Evolutionary conservation across 1,140 invertebrate genomes (phyloP).

Genomic region (Polypedilum vanderplanki): DNA sequence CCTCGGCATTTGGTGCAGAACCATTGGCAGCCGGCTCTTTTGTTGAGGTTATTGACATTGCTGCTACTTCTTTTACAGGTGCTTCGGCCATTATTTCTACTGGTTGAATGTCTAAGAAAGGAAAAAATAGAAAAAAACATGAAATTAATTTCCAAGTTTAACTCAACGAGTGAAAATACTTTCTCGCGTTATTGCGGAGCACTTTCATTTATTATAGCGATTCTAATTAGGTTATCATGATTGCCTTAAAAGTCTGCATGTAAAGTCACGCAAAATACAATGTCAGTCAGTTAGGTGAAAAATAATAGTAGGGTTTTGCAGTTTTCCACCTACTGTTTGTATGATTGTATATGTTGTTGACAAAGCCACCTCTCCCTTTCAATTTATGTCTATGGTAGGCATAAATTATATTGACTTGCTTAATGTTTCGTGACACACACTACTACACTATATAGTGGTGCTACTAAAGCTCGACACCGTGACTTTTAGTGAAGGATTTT

Average conservation of each 20-base stretch:
- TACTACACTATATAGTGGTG: not conserved
- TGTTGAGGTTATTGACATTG: not conserved
- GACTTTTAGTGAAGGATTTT: not conserved
- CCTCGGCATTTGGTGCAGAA: not conserved
- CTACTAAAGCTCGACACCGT: not conserved
- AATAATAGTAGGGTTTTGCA: not conserved
- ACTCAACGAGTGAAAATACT: not conserved
- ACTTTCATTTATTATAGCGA: not conserved
- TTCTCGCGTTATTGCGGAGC: not conserved
- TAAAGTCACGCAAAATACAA: not conserved
- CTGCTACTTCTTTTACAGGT: constrained; percentile 15
- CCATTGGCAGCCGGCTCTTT: constrained; percentile 10
- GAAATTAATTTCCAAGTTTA: not conserved
- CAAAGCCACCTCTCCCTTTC: not conserved
- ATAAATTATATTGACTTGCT: constrained; percentile 11
- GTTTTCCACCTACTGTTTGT: too few relatives aligned
- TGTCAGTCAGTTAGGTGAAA: not conserved
- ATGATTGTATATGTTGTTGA: too few relatives aligned
- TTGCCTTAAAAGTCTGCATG: not conserved
- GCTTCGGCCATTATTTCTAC: not conserved
- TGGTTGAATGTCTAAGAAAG: not conserved
- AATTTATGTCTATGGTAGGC: not conserved
- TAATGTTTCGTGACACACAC: constrained; percentile 16
- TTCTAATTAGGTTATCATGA: constrained; percentile 24
- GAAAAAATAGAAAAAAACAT: not conserved